Percentiles rank a stretch among this genome's conserved stretches.
These are phyloP conservation scores for Eilema griseolum DNA, from an alignment of 2,888 invertebrate genomes.

Conservation along the genomic window DNA sequence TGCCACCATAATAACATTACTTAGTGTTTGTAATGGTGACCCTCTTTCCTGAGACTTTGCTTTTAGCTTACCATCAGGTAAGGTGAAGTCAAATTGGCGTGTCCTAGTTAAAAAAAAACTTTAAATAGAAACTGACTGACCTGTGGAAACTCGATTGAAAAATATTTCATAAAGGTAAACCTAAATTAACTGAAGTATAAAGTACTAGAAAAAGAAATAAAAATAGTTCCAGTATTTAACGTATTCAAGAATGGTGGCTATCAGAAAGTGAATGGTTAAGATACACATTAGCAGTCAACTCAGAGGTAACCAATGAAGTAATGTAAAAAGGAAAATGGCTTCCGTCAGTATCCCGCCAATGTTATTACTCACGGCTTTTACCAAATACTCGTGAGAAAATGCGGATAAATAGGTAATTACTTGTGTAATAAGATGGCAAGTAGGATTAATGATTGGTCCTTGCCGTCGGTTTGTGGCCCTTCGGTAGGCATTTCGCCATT, in stretches of 20 bases:
- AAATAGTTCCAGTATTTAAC: background rate
- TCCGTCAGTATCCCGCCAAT: slow-evolving; percentile 34
- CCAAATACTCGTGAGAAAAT: slow-evolving; percentile 56
- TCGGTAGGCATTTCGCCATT: slow-evolving; percentile 34
- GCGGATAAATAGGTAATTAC: slow-evolving; percentile 73
- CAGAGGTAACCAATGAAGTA: slow-evolving; percentile 18
- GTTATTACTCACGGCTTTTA: slow-evolving; percentile 50
- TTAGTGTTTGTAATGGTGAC: no score
- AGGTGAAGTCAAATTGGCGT: no score
- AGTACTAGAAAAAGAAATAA: background rate
- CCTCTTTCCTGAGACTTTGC: no score
- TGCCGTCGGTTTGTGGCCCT: slow-evolving; percentile 45
- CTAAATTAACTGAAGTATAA: no score
- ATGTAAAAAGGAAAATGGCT: slow-evolving; percentile 46
- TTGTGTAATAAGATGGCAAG: slow-evolving; percentile 67
- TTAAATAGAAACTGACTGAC: no score
- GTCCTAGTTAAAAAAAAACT: no score
- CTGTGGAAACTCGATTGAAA: no score
- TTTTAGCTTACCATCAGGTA: no score
- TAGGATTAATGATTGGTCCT: slow-evolving; percentile 61
- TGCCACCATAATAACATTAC: no score
- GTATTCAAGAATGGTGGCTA: background rate
- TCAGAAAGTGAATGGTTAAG: slow-evolving; percentile 3
- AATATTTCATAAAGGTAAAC: no score
- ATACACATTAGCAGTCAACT: slow-evolving; percentile 9